A percentile compares a stretch with the other conserved stretches of the same genome.
These are phyloP conservation scores for Syngnathus typhle DNA, from an alignment of 2,113 vertebrate species.

Conservation along the genomic window DNA sequence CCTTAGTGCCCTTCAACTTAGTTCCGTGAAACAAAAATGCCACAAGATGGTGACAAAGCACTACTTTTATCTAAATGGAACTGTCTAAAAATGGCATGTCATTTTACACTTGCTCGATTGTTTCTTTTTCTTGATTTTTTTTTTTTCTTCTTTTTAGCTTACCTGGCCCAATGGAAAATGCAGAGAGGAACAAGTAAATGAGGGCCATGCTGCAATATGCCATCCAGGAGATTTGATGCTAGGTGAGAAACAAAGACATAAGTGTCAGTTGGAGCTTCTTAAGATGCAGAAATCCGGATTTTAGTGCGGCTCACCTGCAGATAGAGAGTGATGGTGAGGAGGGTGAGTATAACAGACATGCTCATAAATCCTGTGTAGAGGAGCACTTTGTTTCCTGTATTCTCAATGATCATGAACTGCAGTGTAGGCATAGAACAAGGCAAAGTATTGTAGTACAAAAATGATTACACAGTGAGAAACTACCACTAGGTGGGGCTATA, in stretches of 20 bases:
- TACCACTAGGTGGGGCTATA: constrained; percentile 38
- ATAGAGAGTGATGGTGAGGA: constrained; percentile 72
- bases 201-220: constrained; percentile 76
- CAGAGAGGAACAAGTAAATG: constrained; percentile 73
- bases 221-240: constrained; percentile 70
- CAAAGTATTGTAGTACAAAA: neutral
- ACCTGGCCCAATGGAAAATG: constrained; percentile 75
- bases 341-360: constrained; percentile 64
- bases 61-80: neutral
- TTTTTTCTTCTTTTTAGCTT: constrained; percentile 5
- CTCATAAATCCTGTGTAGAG: constrained; percentile 60
- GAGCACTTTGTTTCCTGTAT: constrained; percentile 64
- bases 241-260: neutral
- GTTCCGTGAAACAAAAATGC: neutral
- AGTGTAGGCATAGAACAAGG: constrained; percentile 6
- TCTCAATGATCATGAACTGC: constrained; percentile 73
- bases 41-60: neutral
- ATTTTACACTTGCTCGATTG: neutral
- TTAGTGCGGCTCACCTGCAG: constrained; percentile 67
- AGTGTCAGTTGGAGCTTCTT: constrained; percentile 4
- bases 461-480: neutral
- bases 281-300: neutral
- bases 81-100: neutral
- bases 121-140: neutral
- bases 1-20: too few relatives aligned